Evolutionary conservation across 2,888 invertebrate species (phyloP).

Genomic region (Amphipyra berbera): DNA sequence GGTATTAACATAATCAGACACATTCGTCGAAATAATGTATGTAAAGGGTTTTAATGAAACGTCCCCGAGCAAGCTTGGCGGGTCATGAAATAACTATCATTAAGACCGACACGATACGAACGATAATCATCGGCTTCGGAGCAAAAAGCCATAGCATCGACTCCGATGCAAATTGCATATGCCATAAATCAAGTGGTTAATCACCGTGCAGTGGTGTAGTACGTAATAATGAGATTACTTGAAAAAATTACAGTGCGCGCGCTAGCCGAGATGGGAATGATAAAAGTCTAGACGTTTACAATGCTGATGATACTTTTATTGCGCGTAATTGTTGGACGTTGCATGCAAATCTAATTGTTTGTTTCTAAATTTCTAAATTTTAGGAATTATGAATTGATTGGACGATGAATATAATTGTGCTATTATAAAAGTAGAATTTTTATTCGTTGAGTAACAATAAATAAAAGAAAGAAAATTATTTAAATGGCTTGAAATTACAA

Average conservation of each 20-base stretch:
- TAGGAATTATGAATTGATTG: constrained; percentile 6
- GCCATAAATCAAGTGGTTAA: constrained; percentile 89
- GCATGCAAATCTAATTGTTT: constrained; percentile 44
- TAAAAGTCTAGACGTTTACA: constrained; percentile 68
- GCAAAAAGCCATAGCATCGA: constrained; percentile 87
- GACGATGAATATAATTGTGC: not conserved
- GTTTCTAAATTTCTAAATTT: constrained; percentile 10
- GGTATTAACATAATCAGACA: constrained; percentile 87
- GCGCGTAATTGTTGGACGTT: constrained; percentile 43
- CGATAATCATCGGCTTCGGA: constrained; percentile 86
- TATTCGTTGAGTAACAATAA: constrained; percentile 3
- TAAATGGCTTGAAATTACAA: constrained; percentile 10
- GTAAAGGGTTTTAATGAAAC: constrained; percentile 88
- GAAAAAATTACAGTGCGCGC: constrained; percentile 82
- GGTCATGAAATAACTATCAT: constrained; percentile 89
- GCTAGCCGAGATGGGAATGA: constrained; percentile 71
- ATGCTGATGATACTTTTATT: constrained; percentile 61
- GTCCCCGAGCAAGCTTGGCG: constrained; percentile 85
- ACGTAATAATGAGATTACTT: constrained; percentile 88
- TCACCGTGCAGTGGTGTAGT: constrained; percentile 81
- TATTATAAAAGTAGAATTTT: not conserved
- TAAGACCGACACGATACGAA: constrained; percentile 88
- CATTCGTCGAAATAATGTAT: constrained; percentile 87
- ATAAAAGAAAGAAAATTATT: constrained; percentile 3
- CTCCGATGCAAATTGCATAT: constrained; percentile 88